Percentiles rank a stretch among this genome's conserved stretches.
Evolutionary conservation across 2,888 invertebrate genomes (phyloP).

Genomic region (Folsomia manolachei): DNA sequence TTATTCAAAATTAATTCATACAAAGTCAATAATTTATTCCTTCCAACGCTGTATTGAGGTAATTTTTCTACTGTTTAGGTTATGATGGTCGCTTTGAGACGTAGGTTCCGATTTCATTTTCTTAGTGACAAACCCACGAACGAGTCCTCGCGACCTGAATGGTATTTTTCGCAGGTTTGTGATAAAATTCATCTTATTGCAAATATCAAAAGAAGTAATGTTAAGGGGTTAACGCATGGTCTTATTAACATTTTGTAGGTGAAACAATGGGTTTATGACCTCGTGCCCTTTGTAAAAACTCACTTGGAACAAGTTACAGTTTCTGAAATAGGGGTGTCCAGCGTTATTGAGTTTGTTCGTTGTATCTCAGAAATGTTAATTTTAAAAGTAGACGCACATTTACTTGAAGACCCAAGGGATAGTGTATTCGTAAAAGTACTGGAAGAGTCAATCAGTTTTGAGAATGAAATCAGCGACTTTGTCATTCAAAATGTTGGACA

Average conservation of each 20-base stretch:
- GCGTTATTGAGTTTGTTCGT: constrained; percentile 43
- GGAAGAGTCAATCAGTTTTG: constrained; percentile 46
- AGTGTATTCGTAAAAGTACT: constrained; percentile 45
- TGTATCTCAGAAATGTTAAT: constrained; percentile 44
- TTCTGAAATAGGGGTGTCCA: constrained; percentile 37
- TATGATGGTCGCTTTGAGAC: constrained; percentile 44
- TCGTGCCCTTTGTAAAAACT: constrained; percentile 43
- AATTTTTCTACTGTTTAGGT: no score
- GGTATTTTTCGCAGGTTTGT: constrained; percentile 49
- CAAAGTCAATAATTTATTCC: background rate
- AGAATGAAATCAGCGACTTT: constrained; percentile 42
- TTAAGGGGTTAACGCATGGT: no score
- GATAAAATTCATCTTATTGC: constrained; percentile 5
- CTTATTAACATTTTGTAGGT: constrained; percentile 27
- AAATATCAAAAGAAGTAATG: no score
- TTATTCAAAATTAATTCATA: background rate
- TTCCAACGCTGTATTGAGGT: background rate
- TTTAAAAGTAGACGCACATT: constrained; percentile 42
- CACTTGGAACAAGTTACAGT: constrained; percentile 40
- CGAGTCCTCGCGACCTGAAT: constrained; percentile 44
- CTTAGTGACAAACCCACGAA: constrained; percentile 44
- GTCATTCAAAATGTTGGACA: constrained; percentile 25
- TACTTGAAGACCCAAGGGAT: constrained; percentile 37
- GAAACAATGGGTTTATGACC: constrained; percentile 45
- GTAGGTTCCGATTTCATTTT: constrained; percentile 46